Conservation (phyloP, 2,797 vertebrate genomes). For the Pogoniulus pusillus region DNA sequence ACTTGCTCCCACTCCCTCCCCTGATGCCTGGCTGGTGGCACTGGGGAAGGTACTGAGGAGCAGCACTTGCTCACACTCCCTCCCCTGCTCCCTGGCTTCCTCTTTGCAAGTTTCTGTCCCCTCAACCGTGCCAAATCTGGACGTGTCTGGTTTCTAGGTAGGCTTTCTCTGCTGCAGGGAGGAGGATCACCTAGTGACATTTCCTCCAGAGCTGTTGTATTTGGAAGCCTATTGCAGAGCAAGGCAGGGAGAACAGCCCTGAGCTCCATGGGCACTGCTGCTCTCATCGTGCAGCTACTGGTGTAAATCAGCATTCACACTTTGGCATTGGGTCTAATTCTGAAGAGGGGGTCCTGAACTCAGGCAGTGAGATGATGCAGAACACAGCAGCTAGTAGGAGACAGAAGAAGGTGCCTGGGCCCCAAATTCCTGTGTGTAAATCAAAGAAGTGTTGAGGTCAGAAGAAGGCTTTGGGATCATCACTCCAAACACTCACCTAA, state of each 20-base stretch:
- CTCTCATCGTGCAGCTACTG: neutral
- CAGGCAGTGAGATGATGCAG: neutral
- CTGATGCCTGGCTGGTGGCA: too few species aligned
- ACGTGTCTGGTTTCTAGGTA: neutral
- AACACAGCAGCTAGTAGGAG: neutral
- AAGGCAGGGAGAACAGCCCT: neutral
- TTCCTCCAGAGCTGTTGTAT: neutral
- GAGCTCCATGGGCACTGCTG: neutral
- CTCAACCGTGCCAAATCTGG: neutral
- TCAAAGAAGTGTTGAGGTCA: too few species aligned
- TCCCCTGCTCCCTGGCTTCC: neutral
- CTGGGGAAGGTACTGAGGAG: neutral
- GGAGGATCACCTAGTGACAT: neutral
- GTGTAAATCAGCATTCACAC: accelerated
- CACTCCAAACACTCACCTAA: too few species aligned
- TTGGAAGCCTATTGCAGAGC: neutral
- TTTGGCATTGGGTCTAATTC: neutral
- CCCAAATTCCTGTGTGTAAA: neutral
- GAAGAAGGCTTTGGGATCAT: too few species aligned
- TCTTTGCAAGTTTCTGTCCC: neutral
- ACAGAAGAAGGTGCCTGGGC: neutral
- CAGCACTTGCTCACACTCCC: neutral
- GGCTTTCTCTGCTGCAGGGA: neutral
- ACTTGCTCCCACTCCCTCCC: neutral
- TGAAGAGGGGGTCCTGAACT: neutral